Conservation (phyloP, 2,888 invertebrate species). For the Netelia fuscicornis region DNA sequence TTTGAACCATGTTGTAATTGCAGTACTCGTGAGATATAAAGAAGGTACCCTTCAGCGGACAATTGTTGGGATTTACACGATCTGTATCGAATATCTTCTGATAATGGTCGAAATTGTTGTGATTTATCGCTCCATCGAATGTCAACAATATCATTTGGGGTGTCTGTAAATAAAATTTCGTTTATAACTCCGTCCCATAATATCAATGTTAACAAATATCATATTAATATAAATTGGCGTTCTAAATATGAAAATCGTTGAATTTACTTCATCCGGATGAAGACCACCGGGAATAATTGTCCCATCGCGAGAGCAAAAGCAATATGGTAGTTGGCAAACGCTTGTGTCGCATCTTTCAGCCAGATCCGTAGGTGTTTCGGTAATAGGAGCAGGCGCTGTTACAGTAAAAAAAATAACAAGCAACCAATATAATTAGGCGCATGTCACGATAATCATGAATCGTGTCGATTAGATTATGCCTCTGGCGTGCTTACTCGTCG, state of each 20-base stretch:
- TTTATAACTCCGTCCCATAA: constrained; percentile 11
- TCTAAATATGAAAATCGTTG: background rate
- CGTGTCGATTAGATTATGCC: constrained; percentile 15
- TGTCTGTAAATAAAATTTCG: constrained; percentile 87
- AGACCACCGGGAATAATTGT: constrained; percentile 94
- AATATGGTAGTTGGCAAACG: constrained; percentile 93
- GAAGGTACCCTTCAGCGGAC: constrained; percentile 95
- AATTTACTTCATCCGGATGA: constrained; percentile 91
- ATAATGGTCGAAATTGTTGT: constrained; percentile 96
- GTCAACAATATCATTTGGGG: constrained; percentile 97
- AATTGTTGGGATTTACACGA: constrained; percentile 95
- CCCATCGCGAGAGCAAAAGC: constrained; percentile 96
- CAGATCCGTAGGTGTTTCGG: constrained; percentile 92
- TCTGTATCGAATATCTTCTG: constrained; percentile 93
- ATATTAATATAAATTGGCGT: background rate
- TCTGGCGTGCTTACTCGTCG: constrained; percentile 90
- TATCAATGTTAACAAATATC: constrained; percentile 26
- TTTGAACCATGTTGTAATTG: constrained; percentile 97
- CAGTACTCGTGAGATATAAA: constrained; percentile 96
- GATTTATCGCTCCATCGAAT: constrained; percentile 96
- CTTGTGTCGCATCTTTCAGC: constrained; percentile 92
- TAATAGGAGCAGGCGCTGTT: constrained; percentile 92
- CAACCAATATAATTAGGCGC: background rate
- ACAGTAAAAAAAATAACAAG: constrained; percentile 36
- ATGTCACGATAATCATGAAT: background rate